A percentile compares a stretch with the other conserved stretches of the same genome.
Evolutionary conservation across 92 coral and sea anemone species (phyloP).

Genomic region (Galaxea fascicularis): DNA sequence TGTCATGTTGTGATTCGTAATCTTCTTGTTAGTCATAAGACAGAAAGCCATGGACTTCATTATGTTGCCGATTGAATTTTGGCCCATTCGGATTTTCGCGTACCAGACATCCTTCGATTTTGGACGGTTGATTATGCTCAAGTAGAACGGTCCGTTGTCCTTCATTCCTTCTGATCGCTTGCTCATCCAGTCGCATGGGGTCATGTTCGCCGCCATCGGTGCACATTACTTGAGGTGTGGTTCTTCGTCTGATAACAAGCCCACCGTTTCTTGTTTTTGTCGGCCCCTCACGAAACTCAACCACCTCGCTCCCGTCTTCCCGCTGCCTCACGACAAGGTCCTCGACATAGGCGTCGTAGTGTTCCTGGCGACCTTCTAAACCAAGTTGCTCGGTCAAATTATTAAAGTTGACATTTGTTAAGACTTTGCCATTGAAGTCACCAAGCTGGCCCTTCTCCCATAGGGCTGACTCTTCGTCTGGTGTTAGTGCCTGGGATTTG

Average conservation of each 20-base stretch:
- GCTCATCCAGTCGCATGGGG: conserved; percentile 60
- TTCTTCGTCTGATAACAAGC: conserved; percentile 19
- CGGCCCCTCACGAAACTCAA: conserved; percentile 43
- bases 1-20: no score
- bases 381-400: no score
- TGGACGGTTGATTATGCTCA: neutral
- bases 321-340: conserved; percentile 22
- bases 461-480: no score
- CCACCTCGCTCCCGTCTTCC: conserved; percentile 50
- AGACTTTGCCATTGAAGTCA: no score
- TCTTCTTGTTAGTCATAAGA: conserved; percentile 32
- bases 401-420: no score
- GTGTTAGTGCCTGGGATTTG: conserved; percentile 57
- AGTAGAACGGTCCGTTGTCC: conserved; percentile 61
- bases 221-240: conserved; percentile 59
- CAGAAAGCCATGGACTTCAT: conserved; percentile 65
- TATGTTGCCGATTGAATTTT: conserved; percentile 52
- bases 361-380: no score
- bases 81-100: conserved; percentile 62
- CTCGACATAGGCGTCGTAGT: no score
- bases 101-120: conserved; percentile 56
- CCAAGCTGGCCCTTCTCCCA: no score
- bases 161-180: conserved; percentile 62
- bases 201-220: conserved; percentile 54
- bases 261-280: conserved; percentile 59